phyloP scores from a whole-genome alignment of 1,140 invertebrate species.

The Aleiodes sp. region DNA sequence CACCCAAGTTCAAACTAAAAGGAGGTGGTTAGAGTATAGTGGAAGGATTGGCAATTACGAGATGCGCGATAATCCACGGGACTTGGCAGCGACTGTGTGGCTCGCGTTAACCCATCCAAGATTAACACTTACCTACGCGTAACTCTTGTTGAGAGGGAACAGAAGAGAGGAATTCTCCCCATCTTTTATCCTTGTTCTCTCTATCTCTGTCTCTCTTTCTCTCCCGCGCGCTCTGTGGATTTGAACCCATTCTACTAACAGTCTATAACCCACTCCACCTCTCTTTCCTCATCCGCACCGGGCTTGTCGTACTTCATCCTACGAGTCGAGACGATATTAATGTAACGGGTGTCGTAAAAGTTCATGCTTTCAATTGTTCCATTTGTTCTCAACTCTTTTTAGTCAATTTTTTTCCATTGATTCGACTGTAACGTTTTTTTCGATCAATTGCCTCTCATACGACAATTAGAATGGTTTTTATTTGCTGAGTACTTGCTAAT shows the following conservation, averaged over 20 bases:
- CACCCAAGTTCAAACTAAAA: too few species aligned
- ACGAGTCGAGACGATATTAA: conserved; percentile 7
- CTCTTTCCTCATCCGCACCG: conserved; percentile 18
- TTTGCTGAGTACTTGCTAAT: too few species aligned
- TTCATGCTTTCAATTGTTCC: background rate
- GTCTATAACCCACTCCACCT: conserved; percentile 33
- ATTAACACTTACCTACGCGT: conserved; percentile 65
- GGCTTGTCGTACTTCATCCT: background rate
- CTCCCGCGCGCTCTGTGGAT: background rate
- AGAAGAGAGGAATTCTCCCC: background rate
- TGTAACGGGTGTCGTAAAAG: conserved; percentile 11
- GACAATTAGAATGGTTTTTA: too few species aligned
- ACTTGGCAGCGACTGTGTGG: conserved; percentile 60
- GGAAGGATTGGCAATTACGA: conserved; percentile 63
- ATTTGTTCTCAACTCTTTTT: background rate
- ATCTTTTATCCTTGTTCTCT: background rate
- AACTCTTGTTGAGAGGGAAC: conserved; percentile 50
- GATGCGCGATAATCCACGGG: conserved; percentile 65
- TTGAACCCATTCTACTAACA: background rate
- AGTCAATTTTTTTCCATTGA: background rate
- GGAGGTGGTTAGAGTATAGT: conserved; percentile 22
- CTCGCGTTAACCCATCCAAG: conserved; percentile 63
- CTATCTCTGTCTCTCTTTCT: background rate
- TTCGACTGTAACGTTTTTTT: too few species aligned
- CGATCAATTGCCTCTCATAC: too few species aligned